phyloP scores from a whole-genome alignment of 2,888 invertebrate genomes.

The Chouioia cunea region DNA sequence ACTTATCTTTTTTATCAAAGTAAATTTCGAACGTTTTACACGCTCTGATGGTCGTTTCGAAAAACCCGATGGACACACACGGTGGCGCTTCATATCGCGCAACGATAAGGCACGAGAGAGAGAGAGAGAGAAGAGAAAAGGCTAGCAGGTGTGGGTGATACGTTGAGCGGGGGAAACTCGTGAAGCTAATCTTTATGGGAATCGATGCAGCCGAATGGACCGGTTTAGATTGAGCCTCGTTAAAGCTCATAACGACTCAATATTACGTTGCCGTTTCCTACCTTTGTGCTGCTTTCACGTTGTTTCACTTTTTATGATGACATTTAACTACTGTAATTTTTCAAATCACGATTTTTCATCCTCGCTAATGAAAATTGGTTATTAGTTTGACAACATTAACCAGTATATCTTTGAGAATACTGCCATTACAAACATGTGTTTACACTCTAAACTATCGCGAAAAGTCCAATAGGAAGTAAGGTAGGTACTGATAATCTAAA shows the following conservation, averaged over 20 bases:
- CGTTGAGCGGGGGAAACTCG: background rate
- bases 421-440: too few species aligned
- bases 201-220: constrained; percentile 38
- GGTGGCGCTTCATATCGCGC: constrained; percentile 13
- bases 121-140: background rate
- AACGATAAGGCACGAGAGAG: background rate
- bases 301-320: too few species aligned
- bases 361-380: too few species aligned
- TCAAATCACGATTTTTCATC: too few species aligned
- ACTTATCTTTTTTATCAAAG: background rate
- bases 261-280: constrained; percentile 7
- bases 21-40: background rate
- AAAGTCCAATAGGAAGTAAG: too few species aligned
- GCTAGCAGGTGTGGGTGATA: background rate
- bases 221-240: constrained; percentile 43
- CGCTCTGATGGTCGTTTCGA: background rate
- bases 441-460: too few species aligned
- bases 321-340: too few species aligned
- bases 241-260: constrained; percentile 43
- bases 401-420: too few species aligned
- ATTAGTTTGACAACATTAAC: too few species aligned
- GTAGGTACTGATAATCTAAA: too few species aligned
- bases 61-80: constrained; percentile 8
- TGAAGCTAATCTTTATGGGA: constrained; percentile 42
- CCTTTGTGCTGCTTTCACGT: too few species aligned